Evolutionary conservation across 2,888 invertebrate species (phyloP).

Genomic region (Protodeltote pygarga): DNA sequence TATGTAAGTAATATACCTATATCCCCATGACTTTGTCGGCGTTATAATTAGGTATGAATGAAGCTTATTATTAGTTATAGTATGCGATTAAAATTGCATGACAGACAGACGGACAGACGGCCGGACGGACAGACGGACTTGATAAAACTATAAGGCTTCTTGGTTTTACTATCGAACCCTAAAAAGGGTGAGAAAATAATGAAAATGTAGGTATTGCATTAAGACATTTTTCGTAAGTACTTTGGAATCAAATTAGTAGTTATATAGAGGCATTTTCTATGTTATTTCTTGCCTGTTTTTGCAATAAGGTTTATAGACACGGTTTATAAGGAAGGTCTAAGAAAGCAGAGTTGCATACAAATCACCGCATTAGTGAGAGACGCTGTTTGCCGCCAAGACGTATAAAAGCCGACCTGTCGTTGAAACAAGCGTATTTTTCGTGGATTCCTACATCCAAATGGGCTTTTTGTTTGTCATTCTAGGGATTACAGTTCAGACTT

Average conservation of each 20-base stretch:
- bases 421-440: constrained; percentile 44
- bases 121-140: too few species aligned
- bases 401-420: constrained; percentile 41
- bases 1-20: too few species aligned
- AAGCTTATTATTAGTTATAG: too few species aligned
- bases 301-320: constrained; percentile 6
- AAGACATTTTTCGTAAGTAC: constrained; percentile 5
- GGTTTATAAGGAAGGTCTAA: constrained; percentile 54
- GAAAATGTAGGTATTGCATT: constrained; percentile 27
- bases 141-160: too few species aligned
- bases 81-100: too few species aligned
- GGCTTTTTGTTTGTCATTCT: constrained; percentile 14
- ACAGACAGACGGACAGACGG: too few species aligned
- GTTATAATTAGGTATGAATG: too few species aligned
- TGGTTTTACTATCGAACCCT: too few species aligned
- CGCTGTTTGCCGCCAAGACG: constrained; percentile 52
- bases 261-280: constrained; percentile 16
- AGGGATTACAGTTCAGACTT: constrained; percentile 7
- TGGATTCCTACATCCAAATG: constrained; percentile 12
- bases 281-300: constrained; percentile 19
- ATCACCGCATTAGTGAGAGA: constrained; percentile 65
- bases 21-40: too few species aligned
- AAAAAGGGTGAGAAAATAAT: constrained; percentile 29
- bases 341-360: constrained; percentile 74
- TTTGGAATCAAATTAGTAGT: constrained; percentile 37